phyloP scores from a whole-genome alignment of 2,797 vertebrate species.

The Myiothlypis coronata region DNA sequence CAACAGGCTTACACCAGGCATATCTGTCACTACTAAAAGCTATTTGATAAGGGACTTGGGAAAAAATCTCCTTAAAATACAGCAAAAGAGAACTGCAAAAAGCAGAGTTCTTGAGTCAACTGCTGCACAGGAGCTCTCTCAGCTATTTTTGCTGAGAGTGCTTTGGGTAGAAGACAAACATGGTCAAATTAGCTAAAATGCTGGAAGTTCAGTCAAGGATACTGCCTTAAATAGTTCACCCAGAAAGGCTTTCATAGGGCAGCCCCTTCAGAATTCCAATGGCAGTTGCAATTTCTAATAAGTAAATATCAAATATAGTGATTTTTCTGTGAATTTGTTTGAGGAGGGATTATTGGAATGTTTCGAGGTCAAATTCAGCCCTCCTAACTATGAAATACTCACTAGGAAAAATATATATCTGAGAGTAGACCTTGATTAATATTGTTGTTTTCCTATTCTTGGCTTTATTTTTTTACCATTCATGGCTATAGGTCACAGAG shows the following conservation, averaged over 20 bases:
- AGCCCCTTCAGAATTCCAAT: constrained; percentile 24
- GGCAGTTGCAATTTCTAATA: constrained; percentile 2
- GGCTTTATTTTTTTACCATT: neutral
- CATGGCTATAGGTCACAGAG: neutral
- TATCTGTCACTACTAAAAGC: neutral
- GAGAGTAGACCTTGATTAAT: neutral
- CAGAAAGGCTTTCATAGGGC: constrained; percentile 20
- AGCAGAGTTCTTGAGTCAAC: neutral
- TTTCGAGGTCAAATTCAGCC: neutral
- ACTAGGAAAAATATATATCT: neutral
- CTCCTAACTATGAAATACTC: neutral
- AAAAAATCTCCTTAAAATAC: neutral
- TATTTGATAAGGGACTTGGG: neutral
- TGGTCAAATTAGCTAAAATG: constrained; percentile 27
- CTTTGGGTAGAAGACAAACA: constrained; percentile 33
- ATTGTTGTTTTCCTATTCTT: neutral
- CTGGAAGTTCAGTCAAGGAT: constrained; percentile 60
- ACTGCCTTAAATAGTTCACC: constrained; percentile 44
- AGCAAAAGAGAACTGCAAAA: neutral
- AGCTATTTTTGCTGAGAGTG: constrained; percentile 36
- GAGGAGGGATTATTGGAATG: neutral
- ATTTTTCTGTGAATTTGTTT: constrained; percentile 3
- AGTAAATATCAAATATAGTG: neutral
- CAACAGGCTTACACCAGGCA: neutral
- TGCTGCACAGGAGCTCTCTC: neutral